Evolutionary conservation across 2,113 vertebrate species (phyloP), one percentile per base, ranked within the genome.

Genomic region (Dryoscopus gambensis): DNA sequence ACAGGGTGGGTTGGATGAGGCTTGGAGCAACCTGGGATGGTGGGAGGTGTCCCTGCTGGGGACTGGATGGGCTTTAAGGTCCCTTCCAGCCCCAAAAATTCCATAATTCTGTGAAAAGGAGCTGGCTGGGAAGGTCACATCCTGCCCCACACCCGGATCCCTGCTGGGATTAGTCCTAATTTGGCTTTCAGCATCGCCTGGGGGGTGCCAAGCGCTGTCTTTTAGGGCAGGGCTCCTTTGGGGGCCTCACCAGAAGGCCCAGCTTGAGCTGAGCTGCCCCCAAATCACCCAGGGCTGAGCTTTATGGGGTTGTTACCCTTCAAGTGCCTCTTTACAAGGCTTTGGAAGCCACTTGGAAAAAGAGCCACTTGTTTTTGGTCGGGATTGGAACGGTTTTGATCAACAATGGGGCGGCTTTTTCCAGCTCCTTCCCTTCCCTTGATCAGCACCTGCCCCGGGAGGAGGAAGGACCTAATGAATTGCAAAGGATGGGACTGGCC

Each of bases 391-490:
- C 2, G 44, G 59, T 90, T 96, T 93, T 80, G 68, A 94, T 94
- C 84, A 81, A 59, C 56, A 23, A 0, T 0, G 14, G 0, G 23
- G 60, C 1, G 0, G 7, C 11, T 59, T 91, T 93, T 77, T 25
- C 63, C 59, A 39, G 47, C 87, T 63, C 75, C 60, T 35, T 59
- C 79, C 62, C 70, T 68, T 60, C 20, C 87, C 78, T 83, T 68
- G 63, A 68, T 83, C 87, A 56, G 64, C 78, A 91, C 75, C 84
- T 93, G 93, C 78, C 93, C 60, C 5, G 1, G 28, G 69, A 89
- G 85, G 40, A 84, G 84, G 73, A 91, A 91, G 57, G 39, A 16
- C 25, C 40, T 93, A 95, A 95, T 87, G 83, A 93, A 90, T 75
- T 81, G 60, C 75, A 23, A 85, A 81, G 90, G 93, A 96, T 74